Base-by-base conservation (phyloP, 2,113 vertebrate species). In the Ciconia stormi region DNA sequence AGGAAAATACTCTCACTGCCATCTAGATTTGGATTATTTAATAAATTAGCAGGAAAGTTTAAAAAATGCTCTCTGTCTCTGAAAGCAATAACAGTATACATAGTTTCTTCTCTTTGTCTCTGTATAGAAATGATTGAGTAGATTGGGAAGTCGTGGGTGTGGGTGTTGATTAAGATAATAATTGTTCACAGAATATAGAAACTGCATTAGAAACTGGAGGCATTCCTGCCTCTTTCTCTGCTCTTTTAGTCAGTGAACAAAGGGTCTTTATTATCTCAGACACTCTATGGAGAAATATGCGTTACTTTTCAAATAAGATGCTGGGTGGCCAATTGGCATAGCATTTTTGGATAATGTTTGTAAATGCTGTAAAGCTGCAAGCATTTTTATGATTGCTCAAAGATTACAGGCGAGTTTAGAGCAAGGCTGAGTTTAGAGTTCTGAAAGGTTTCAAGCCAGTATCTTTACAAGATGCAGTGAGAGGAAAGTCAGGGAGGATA, bases 11-110 rank as follows among this genome's bases (percentile, higher is more conserved):
- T 97, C 89, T 82, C 80, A 96, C 89, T 96, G 90, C 65, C 56
- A 79, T 94, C 66, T 96, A 97, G 94, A 93, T 97, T 96, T 97
- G 46, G 52, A 94, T 96, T 97, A 94, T 90, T 97, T 96, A 97
- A 97, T 94, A 94, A 96, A 96, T 97, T 96, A 96, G 36, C 88
- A 96, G 13, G 27, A 46, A 95, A 66, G 19, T 58, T 69, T 3
- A 56, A 87, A 66, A 71, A 84, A 40, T 12, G 6, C 7, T 22
- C 0, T 32, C 6, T 72, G 13, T 72, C 12, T 82, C 49, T 82
- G 59, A 73, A 90, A 87, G 14, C 1, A 42, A 34, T 36, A 71
- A 34, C 26, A 63, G 10, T 50, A 32, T 8, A 30, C 9, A 40
- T 25, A 34, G 10, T 69, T 91, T 66, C 3, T 87, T 80, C 32